A percentile compares a stretch with the other conserved stretches of the same genome.
phyloP scores from a whole-genome alignment of 2,113 vertebrate species.

The Cyprinodon tularosa region DNA sequence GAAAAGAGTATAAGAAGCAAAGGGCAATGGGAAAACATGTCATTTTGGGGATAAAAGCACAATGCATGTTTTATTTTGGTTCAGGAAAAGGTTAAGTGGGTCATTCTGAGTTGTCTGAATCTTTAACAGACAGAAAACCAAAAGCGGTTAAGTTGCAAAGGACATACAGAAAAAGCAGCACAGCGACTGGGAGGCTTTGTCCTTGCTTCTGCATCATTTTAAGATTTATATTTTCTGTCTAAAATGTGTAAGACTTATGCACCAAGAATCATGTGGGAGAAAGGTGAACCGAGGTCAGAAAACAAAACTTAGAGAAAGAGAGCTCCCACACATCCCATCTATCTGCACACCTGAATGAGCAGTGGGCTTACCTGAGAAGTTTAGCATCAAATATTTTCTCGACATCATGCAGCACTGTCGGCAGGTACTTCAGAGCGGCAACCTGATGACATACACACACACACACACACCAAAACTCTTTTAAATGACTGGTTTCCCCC shows the following conservation, averaged over 20 bases:
- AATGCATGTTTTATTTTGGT: slow-evolving; percentile 25
- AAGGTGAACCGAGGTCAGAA: slow-evolving; percentile 36
- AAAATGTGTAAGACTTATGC: slow-evolving; percentile 26
- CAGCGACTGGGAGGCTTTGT: slow-evolving; percentile 31
- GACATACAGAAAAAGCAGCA: slow-evolving; percentile 10
- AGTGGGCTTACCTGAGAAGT: slow-evolving; percentile 87
- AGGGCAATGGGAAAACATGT: slow-evolving; percentile 1
- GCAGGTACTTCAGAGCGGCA: slow-evolving; percentile 96
- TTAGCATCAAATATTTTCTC: slow-evolving; percentile 94
- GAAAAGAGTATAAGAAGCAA: neutral
- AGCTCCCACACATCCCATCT: slow-evolving; percentile 28
- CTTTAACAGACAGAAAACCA: slow-evolving; percentile 19
- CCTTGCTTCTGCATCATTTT: slow-evolving; percentile 44
- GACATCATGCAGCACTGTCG: slow-evolving; percentile 94
- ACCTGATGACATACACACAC: slow-evolving; percentile 80
- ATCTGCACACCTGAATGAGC: slow-evolving; percentile 25
- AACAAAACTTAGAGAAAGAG: slow-evolving; percentile 34
- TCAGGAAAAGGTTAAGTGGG: slow-evolving; percentile 53
- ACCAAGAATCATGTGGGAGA: slow-evolving; percentile 12
- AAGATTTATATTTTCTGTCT: slow-evolving; percentile 56
- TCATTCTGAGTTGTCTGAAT: slow-evolving; percentile 14
- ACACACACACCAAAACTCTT: slow-evolving; percentile 29
- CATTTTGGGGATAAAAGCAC: slow-evolving; percentile 9
- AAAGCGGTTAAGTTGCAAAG: slow-evolving; percentile 18
- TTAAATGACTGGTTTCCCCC: slow-evolving; percentile 25